Conservation (phyloP, 2,797 vertebrate genomes). For the Gadopsis bispinosus region DNA sequence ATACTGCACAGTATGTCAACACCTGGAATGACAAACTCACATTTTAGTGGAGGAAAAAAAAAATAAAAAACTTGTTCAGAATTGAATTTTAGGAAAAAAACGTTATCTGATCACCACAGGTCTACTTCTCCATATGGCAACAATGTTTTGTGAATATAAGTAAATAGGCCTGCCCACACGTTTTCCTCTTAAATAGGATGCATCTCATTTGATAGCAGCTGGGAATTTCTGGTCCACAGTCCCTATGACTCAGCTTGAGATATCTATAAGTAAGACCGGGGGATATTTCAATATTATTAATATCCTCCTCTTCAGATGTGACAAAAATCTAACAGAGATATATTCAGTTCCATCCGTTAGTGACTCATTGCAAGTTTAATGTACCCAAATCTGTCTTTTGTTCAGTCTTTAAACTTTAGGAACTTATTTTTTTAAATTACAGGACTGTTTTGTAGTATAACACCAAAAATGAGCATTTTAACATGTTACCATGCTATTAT, state of each 20-base stretch:
- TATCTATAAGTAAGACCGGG: neutral
- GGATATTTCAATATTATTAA: neutral
- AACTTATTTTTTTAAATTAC: neutral
- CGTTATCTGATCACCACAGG: neutral
- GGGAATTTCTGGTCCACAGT: conserved; percentile 2
- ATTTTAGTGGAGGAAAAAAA: neutral
- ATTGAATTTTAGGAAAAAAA: neutral
- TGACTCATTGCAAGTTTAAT: neutral
- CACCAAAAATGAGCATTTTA: neutral
- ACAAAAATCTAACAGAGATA: no score
- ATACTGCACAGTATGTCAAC: conserved; percentile 6
- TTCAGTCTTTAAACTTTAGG: neutral
- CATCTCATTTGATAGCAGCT: conserved; percentile 3
- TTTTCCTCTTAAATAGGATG: conserved; percentile 20
- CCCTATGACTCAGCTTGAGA: neutral
- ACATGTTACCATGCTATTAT: neutral
- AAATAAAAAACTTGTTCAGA: neutral
- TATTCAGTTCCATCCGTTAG: no score
- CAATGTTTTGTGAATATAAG: neutral
- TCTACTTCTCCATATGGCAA: neutral
- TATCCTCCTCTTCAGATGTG: neutral
- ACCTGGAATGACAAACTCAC: neutral
- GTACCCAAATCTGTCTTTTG: neutral
- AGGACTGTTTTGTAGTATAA: neutral
- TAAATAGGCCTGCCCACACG: neutral